phyloP scores from a whole-genome alignment of 2,888 invertebrate genomes.

The Conomelus anceps region DNA sequence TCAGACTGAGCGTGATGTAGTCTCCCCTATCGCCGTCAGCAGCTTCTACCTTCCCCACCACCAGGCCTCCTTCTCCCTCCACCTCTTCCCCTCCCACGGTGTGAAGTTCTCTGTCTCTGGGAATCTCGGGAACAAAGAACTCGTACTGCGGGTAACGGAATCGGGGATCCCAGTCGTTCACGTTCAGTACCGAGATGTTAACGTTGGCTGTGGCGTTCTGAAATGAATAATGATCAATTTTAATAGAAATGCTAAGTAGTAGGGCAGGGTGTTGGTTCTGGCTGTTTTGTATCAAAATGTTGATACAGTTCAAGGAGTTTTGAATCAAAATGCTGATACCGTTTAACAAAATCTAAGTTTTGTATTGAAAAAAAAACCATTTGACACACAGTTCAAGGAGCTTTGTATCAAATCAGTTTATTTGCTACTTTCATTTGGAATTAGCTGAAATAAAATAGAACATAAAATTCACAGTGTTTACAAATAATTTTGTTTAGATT shows the following conservation, averaged over 20 bases:
- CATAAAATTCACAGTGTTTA: too few species aligned
- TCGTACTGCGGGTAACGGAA: constrained; percentile 84
- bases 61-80: constrained; percentile 28
- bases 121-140: constrained; percentile 52
- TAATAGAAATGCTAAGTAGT: constrained; percentile 19
- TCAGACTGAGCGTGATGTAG: constrained; percentile 60
- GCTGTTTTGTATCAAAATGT: too few species aligned
- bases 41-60: constrained; percentile 59
- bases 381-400: too few species aligned
- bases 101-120: constrained; percentile 28
- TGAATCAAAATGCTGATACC: too few species aligned
- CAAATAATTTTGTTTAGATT: too few species aligned
- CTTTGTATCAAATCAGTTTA: too few species aligned
- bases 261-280: too few species aligned
- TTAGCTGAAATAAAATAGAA: too few species aligned
- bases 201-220: constrained; percentile 81
- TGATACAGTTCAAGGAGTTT: too few species aligned
- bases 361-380: too few species aligned
- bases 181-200: constrained; percentile 72
- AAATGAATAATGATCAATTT: constrained; percentile 32
- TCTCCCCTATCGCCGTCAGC: constrained; percentile 80
- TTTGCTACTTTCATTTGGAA: too few species aligned
- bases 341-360: too few species aligned
- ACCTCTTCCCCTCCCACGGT: constrained; percentile 23
- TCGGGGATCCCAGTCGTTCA: constrained; percentile 90